Evolutionary conservation across 2,797 vertebrate genomes (phyloP), one percentile per base, ranked within the genome.

Genomic region (Platalea minor): DNA sequence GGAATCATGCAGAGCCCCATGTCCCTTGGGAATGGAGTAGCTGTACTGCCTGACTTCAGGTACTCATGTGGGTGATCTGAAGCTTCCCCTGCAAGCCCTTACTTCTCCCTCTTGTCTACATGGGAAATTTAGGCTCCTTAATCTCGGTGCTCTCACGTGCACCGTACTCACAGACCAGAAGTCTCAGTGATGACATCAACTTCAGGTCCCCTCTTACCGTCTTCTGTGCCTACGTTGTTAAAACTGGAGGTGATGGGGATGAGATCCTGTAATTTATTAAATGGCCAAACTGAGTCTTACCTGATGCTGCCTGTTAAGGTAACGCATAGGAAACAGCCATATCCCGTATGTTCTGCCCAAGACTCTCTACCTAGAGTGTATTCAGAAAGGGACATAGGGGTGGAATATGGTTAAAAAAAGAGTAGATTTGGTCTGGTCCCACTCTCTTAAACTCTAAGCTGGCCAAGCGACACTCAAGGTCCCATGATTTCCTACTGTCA

Each of bases 291-390:
- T 35, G 48, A 75, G 13, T 37, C 19, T 82, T 46, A 57, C 24
- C 35, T 74, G n/a, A 5, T 79, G 35, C 45, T 89, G 29, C 63
- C 56, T 39, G 17, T 33, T 81, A 43, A 73, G 45, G 48, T 37
- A 57, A 25, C 1, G 2, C 25, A 1, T 1, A 37, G 59, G 46
- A 39, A 89, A 54, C 18, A 26, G 24, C 23, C 16, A 2, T 13
- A 21, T 67, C 14, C 13, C 2, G 0, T 31, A 5, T 0, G 0
- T 51, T 82, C 37, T 37, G 72, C 29, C 33, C 10, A 9, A 51
- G 24, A 4, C 10, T 48, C 7, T 53, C 39, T 50, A 21, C 26
- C 7, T 37, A 13, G 43, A 45, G 6, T 21, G 18, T 24, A 4
- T 70, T 79, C 56, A 80, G 72, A 64, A 60, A 43, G 28, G 48